Conservation (phyloP, 2,113 vertebrate genomes). For the Blennius ocellaris region DNA sequence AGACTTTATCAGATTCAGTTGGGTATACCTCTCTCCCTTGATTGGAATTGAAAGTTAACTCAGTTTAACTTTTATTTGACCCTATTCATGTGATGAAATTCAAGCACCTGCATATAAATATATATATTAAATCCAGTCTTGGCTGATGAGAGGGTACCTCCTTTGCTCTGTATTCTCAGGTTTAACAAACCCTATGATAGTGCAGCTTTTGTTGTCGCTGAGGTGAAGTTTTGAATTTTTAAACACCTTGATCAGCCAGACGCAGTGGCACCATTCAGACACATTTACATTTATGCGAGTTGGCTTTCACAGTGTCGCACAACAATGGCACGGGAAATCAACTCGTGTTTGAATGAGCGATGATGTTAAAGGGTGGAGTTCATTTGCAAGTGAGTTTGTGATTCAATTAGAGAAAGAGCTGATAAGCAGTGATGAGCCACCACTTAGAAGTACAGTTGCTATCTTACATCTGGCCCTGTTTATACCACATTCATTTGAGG, state of each 20-base stretch:
- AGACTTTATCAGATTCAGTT: no score
- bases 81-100: no score
- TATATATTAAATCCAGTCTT: no score
- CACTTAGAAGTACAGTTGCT: background rate
- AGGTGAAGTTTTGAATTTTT: slow-evolving; percentile 39
- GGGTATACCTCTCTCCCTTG: no score
- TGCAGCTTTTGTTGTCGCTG: background rate
- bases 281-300: slow-evolving; percentile 54
- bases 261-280: slow-evolving; percentile 34
- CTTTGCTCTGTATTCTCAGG: no score
- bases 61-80: no score
- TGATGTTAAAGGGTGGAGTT: slow-evolving; percentile 10
- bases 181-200: no score
- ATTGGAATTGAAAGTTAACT: no score
- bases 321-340: background rate
- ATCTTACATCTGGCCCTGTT: no score
- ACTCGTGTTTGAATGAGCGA: slow-evolving; percentile 12
- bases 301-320: background rate
- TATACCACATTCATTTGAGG: no score
- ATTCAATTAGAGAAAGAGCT: slow-evolving; percentile 43
- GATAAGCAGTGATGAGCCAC: slow-evolving; percentile 1
- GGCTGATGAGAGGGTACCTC: no score
- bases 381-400: slow-evolving; percentile 6
- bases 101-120: no score
- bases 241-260: slow-evolving; percentile 22